A percentile compares a stretch with the other conserved stretches of the same genome.
phyloP scores from a whole-genome alignment of 2,113 vertebrate species.

The Carollia perspicillata region DNA sequence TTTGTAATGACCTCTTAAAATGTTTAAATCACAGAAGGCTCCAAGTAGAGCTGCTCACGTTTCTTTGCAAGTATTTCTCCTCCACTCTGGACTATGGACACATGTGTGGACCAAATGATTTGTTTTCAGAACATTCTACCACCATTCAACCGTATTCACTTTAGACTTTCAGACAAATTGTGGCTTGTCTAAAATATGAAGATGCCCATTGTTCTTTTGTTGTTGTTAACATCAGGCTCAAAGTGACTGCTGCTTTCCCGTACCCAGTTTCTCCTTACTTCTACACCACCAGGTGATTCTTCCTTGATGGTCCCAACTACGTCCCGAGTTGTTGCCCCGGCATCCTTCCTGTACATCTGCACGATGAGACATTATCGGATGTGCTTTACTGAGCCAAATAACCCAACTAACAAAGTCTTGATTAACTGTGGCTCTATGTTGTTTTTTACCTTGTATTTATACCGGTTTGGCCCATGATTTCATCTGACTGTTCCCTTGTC shows the following conservation, averaged over 20 bases:
- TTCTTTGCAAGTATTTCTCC: background rate
- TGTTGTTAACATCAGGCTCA: background rate
- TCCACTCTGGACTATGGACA: background rate
- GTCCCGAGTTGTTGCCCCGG: background rate
- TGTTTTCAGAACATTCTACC: background rate
- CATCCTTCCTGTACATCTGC: background rate
- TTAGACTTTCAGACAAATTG: background rate
- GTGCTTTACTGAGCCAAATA: background rate
- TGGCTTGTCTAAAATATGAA: background rate
- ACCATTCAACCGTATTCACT: background rate
- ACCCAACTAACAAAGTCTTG: background rate
- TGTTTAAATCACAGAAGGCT: background rate
- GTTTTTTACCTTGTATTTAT: background rate
- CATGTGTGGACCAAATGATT: background rate
- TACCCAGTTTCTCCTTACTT: background rate
- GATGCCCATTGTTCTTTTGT: background rate
- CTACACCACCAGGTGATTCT: background rate
- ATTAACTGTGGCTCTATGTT: background rate
- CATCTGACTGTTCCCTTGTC: background rate
- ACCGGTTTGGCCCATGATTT: background rate
- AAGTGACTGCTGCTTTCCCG: background rate
- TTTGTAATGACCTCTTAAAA: conserved; percentile 7
- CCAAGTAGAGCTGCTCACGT: background rate
- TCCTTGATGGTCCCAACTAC: background rate
- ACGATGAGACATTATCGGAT: background rate